phyloP scores from a whole-genome alignment of 2,113 vertebrate genomes.

The Pomatorhinus ruficollis region DNA sequence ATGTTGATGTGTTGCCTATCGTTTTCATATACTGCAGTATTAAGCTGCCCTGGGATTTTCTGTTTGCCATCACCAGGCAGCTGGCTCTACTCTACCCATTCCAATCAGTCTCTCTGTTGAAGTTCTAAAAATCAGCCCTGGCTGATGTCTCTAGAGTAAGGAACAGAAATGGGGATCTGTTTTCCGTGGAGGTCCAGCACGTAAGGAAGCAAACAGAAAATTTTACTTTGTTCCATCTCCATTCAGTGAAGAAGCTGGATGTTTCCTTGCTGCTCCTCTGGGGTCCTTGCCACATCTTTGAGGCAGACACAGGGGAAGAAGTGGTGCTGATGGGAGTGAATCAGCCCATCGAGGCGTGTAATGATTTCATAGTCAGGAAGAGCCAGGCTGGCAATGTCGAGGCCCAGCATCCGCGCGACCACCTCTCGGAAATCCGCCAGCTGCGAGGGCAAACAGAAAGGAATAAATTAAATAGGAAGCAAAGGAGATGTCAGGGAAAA shows the following conservation, averaged over 20 bases:
- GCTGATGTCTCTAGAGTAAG: background rate
- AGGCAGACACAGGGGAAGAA: slow-evolving; percentile 71
- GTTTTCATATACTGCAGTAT: background rate
- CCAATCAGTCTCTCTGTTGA: background rate
- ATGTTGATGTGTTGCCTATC: background rate
- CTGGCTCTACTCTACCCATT: background rate
- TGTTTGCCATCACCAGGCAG: background rate
- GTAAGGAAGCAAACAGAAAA: background rate
- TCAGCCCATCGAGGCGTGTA: slow-evolving; percentile 78
- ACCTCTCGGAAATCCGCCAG: slow-evolving; percentile 84
- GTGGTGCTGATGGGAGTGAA: slow-evolving; percentile 76
- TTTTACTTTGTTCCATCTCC: background rate
- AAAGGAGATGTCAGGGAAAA: background rate
- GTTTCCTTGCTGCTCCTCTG: background rate
- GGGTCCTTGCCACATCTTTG: background rate
- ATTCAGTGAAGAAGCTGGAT: slow-evolving; percentile 20
- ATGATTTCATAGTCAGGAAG: slow-evolving; percentile 88
- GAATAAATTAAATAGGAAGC: background rate
- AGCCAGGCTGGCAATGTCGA: slow-evolving; percentile 67
- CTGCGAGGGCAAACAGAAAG: slow-evolving; percentile 68
- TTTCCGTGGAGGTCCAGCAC: background rate
- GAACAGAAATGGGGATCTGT: background rate
- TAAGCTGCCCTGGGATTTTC: background rate
- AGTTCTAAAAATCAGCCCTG: background rate
- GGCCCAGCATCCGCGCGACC: slow-evolving; percentile 81